Evolutionary conservation across 1,140 invertebrate species (phyloP).

Genomic region (Pseudomyrmex concolor): DNA sequence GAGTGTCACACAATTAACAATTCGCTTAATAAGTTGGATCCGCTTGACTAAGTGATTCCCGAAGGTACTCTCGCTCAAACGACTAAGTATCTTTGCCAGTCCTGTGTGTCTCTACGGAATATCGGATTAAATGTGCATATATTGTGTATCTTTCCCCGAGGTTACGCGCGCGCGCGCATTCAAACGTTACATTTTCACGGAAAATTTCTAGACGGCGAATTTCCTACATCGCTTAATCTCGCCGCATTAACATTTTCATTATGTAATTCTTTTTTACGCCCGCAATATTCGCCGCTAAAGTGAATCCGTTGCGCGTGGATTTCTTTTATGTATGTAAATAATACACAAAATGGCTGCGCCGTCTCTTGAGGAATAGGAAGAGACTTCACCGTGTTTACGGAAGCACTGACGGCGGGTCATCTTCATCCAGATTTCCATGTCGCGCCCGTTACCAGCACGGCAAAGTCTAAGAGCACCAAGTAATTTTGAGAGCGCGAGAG

Average conservation of each 20-base stretch:
- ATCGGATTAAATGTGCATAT: neutral
- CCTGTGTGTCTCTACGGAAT: neutral
- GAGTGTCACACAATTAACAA: constrained; percentile 74
- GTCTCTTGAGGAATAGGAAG: too few relatives aligned
- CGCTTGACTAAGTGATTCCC: constrained; percentile 21
- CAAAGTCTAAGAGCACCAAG: constrained; percentile 63
- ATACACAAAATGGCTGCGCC: too few relatives aligned
- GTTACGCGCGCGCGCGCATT: too few relatives aligned
- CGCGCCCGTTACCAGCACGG: constrained; percentile 42
- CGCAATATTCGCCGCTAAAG: neutral
- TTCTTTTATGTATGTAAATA: too few relatives aligned
- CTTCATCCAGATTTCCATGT: constrained; percentile 68
- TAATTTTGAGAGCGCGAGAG: constrained; percentile 63
- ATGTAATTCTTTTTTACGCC: constrained; percentile 13
- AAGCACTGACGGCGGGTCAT: constrained; percentile 20
- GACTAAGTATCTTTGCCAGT: neutral
- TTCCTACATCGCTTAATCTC: neutral
- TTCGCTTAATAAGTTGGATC: constrained; percentile 64
- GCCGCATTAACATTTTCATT: constrained; percentile 10
- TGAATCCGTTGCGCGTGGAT: too few relatives aligned
- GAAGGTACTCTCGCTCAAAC: neutral
- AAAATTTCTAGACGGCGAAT: neutral
- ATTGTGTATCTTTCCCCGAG: too few relatives aligned
- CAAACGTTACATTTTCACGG: neutral
- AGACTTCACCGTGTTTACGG: neutral